Base-by-base conservation (phyloP, 92 coral and sea anemone genomes). In the Siderastrea radians region DNA sequence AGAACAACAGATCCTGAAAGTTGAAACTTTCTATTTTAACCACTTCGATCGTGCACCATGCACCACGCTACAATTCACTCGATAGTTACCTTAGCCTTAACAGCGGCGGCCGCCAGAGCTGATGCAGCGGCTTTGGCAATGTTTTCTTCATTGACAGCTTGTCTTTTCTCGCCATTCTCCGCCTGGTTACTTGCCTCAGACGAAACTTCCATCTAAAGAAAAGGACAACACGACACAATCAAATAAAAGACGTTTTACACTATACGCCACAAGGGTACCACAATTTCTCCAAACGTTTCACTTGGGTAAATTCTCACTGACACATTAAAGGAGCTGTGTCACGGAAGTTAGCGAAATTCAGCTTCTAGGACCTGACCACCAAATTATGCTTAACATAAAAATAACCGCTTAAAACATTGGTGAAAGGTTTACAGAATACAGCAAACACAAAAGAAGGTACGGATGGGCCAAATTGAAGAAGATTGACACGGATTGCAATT, bases 61-160 rank as follows among this genome's bases (percentile, higher is more conserved):
- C 38, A 26, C 52, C 16, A 72, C 6, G 9, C 46, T 11, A 46
- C n/a, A 17, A 86, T 7, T 67, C 1, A 49, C 14, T 46, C 12
- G 69, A 46, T 14, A 49, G 60, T 54, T 68, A 95, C 98, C 98
- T 97, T 97, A 8, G 99, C 98, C 84, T 97, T 97, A 17, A 97
- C 99, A 54, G 99, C 99, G n/a, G 99, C 99, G 0, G 99, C 98
- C 70, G 99, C 99, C 78, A 97, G 77, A 45, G 99, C 96, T 19
- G 99, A 91, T 1, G 99, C 99, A 2, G 99, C 99, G 8, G 99
- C 99, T 48, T 98, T 95, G 11, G 99, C 99, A 61, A 97, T 95
- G 75, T 92, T 95, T 78, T 96, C 98, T 67, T 94, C 95, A 58
- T 95, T 95, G 52, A 89, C 88, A 55, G 93, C 93, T 38, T 80